These are phyloP conservation scores for Bostrychus sinensis DNA, from an alignment of 2,113 vertebrate species.

Conservation along the genomic window DNA sequence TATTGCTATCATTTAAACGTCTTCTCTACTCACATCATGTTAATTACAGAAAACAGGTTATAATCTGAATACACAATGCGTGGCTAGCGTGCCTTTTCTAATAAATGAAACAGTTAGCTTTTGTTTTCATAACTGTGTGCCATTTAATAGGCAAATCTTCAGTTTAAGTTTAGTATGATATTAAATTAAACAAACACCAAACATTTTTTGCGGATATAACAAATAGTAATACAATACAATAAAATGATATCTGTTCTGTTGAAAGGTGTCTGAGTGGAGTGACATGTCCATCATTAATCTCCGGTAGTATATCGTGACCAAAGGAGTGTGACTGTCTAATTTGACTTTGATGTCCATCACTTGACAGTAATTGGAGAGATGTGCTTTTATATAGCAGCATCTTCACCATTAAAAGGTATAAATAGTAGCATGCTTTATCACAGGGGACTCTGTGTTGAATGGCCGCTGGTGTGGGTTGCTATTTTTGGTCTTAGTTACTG, in stretches of 20 bases:
- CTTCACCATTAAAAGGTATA: conserved; percentile 56
- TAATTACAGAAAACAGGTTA: too few relatives aligned
- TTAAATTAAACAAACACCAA: too few relatives aligned
- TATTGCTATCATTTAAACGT: too few relatives aligned
- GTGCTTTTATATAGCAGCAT: conserved; percentile 34
- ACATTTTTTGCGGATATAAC: too few relatives aligned
- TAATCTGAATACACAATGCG: too few relatives aligned
- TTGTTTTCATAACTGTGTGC: too few relatives aligned
- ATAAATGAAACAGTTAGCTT: too few relatives aligned
- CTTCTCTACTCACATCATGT: too few relatives aligned
- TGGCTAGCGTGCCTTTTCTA: too few relatives aligned
- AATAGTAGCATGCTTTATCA: conserved; percentile 68
- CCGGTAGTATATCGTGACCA: neutral
- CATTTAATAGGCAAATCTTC: too few relatives aligned
- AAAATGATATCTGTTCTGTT: conserved; percentile 4
- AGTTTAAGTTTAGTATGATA: too few relatives aligned
- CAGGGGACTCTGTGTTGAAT: conserved; percentile 69
- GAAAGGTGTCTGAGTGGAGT: neutral
- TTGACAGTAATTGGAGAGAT: conserved; percentile 54
- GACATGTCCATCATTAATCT: neutral
- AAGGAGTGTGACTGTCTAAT: conserved; percentile 39
- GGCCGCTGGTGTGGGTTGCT: conserved; percentile 72
- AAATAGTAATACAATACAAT: neutral
- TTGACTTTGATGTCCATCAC: conserved; percentile 28
- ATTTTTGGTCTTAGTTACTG: conserved; percentile 81